Conservation (phyloP, 2,797 vertebrate species). For the Triplophysa bombifrons region DNA sequence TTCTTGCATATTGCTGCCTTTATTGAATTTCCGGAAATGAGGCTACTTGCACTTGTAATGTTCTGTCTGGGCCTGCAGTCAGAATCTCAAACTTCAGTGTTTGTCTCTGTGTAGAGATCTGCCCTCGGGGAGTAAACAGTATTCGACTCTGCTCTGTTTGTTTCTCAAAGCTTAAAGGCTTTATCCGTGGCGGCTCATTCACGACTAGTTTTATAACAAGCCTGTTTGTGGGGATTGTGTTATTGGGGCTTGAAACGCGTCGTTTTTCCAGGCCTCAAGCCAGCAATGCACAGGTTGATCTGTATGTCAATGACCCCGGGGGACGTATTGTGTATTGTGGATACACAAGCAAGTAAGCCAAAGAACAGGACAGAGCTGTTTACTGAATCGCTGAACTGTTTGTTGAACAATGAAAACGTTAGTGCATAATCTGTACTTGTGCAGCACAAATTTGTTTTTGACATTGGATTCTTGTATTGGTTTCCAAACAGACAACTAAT, state of each 20-base stretch:
- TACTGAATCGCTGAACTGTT: neutral
- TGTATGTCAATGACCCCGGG: constrained; percentile 27
- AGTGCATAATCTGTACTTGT: neutral
- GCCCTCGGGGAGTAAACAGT: constrained; percentile 10
- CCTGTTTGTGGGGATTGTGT: constrained; percentile 4
- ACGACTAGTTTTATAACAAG: constrained; percentile 13
- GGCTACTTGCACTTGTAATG: neutral
- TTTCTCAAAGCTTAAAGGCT: constrained; percentile 10
- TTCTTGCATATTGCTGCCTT: neutral
- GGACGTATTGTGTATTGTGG: constrained; percentile 10
- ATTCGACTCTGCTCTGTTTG: constrained; percentile 18
- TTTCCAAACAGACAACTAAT: neutral
- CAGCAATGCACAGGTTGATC: constrained; percentile 27
- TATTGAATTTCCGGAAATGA: neutral
- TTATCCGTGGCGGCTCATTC: constrained; percentile 35
- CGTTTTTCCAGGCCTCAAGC: constrained; percentile 16
- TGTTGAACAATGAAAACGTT: neutral
- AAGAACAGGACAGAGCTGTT: constrained; percentile 5
- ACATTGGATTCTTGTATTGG: neutral
- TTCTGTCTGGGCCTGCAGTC: constrained; percentile 1
- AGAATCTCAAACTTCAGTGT: neutral
- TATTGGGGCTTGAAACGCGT: constrained; percentile 36
- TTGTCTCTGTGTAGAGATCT: constrained; percentile 9
- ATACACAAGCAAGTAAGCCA: constrained; percentile 29
- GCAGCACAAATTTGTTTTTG: neutral